Evolutionary conservation across 37 sponge, comb jelly and placozoan species (phyloP).

Genomic region (Diacarnus erythraeanus): DNA sequence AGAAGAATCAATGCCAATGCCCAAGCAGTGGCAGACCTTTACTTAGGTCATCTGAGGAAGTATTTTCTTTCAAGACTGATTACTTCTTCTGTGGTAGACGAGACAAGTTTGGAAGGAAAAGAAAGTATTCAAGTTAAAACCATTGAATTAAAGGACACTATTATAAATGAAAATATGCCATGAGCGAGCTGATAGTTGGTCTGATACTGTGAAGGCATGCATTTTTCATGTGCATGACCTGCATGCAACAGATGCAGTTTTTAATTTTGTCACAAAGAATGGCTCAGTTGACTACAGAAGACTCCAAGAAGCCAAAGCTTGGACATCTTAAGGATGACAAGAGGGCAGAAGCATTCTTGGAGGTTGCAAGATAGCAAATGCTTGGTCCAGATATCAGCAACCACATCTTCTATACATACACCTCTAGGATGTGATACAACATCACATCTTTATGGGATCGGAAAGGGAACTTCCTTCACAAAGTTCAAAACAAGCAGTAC

Average conservation of each 20-base stretch:
- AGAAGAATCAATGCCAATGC: too few species aligned
- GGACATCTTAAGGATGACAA: conserved; percentile 27
- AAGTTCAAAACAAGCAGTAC: too few species aligned
- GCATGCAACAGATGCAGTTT: conserved; percentile 52
- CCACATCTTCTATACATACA: conserved; percentile 47
- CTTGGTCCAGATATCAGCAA: conserved; percentile 28
- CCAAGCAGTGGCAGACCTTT: too few species aligned
- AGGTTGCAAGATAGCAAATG: conserved; percentile 38
- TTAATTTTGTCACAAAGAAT: conserved; percentile 44
- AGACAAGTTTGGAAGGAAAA: too few species aligned
- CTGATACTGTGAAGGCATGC: conserved; percentile 41
- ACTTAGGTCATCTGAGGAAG: too few species aligned
- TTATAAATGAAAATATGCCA: too few species aligned
- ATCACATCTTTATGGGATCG: too few species aligned
- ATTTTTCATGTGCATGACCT: conserved; percentile 54
- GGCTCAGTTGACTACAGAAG: conserved; percentile 30
- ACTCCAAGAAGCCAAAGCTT: conserved; percentile 34
- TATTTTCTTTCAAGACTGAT: too few species aligned
- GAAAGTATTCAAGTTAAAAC: too few species aligned
- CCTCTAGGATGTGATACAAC: conserved; percentile 45
- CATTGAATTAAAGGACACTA: too few species aligned
- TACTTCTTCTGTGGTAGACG: too few species aligned
- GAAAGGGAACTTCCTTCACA: too few species aligned
- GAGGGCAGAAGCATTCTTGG: conserved; percentile 51
- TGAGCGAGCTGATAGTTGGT: conserved; percentile 45